A percentile compares a stretch with the other conserved stretches of the same genome.
Evolutionary conservation across 2,113 vertebrate species (phyloP).

Genomic region (Tauraco erythrolophus): DNA sequence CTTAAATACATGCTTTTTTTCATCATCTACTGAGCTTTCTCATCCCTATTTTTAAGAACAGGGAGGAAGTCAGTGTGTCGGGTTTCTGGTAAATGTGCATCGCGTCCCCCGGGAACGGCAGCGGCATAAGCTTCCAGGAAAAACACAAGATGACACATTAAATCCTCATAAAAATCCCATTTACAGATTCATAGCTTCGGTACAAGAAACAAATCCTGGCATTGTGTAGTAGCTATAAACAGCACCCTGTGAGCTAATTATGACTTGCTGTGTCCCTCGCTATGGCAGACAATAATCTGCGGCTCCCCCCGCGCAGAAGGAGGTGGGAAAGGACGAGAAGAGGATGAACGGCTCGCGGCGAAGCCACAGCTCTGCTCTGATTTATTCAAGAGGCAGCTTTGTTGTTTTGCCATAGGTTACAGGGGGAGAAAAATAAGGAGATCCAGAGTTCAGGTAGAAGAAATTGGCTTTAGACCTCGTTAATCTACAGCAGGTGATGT

Average conservation of each 20-base stretch:
- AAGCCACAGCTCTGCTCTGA: background rate
- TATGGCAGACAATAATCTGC: constrained; percentile 18
- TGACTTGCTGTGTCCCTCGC: constrained; percentile 44
- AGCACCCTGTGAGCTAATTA: constrained; percentile 61
- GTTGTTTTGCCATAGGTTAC: background rate
- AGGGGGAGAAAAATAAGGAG: background rate
- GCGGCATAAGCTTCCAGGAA: constrained; percentile 63
- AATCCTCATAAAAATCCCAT: constrained; percentile 71
- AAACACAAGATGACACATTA: constrained; percentile 61
- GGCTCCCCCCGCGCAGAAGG: background rate
- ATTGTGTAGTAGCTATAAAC: constrained; percentile 62
- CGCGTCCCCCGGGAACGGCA: background rate
- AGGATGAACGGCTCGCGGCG: background rate
- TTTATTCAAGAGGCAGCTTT: constrained; percentile 15
- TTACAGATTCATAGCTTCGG: constrained; percentile 60
- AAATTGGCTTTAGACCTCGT: constrained; percentile 13
- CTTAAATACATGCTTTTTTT: constrained; percentile 51
- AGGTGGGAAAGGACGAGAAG: background rate
- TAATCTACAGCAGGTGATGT: constrained; percentile 25
- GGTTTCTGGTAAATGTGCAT: constrained; percentile 50
- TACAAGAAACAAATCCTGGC: constrained; percentile 61
- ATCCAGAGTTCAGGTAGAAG: background rate
- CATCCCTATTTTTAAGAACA: constrained; percentile 29
- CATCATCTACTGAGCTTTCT: constrained; percentile 26
- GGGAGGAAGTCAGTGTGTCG: constrained; percentile 1